These are phyloP conservation scores for Galbula dea DNA, from an alignment of 2,113 vertebrate genomes.

Conservation along the genomic window DNA sequence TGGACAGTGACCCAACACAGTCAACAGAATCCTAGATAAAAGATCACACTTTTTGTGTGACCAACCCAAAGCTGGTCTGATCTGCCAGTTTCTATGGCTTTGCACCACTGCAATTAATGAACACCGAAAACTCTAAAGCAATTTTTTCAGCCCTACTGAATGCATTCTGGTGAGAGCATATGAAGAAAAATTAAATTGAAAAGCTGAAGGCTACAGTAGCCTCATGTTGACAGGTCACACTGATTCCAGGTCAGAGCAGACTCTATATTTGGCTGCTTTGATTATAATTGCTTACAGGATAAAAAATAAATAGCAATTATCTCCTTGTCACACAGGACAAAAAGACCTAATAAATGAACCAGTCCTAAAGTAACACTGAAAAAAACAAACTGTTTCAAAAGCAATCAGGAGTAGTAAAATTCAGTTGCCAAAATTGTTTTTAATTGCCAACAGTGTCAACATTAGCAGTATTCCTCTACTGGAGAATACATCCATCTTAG, in stretches of 20 bases:
- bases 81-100: background rate
- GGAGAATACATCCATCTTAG: conserved; percentile 5
- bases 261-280: conserved; percentile 28
- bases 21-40: background rate
- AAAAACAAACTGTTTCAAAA: conserved; percentile 37
- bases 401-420: conserved; percentile 7
- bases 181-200: conserved; percentile 2
- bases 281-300: conserved; percentile 45
- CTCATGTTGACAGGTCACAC: conserved; percentile 34
- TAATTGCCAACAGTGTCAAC: conserved; percentile 41
- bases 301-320: conserved; percentile 63
- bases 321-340: conserved; percentile 29
- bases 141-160: conserved; percentile 17
- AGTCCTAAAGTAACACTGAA: background rate
- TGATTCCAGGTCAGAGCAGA: conserved; percentile 27
- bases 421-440: conserved; percentile 16
- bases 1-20: background rate
- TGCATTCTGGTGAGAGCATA: background rate
- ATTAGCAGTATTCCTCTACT: background rate
- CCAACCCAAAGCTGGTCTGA: background rate
- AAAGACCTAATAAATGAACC: conserved; percentile 40
- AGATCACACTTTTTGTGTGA: background rate
- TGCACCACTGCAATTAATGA: conserved; percentile 11
- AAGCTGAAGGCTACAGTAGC: conserved; percentile 26
- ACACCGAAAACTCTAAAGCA: background rate